Evolutionary conservation across 1,140 invertebrate genomes (phyloP), one percentile per base, ranked within the genome.

Genomic region (Drosophila melanica): DNA sequence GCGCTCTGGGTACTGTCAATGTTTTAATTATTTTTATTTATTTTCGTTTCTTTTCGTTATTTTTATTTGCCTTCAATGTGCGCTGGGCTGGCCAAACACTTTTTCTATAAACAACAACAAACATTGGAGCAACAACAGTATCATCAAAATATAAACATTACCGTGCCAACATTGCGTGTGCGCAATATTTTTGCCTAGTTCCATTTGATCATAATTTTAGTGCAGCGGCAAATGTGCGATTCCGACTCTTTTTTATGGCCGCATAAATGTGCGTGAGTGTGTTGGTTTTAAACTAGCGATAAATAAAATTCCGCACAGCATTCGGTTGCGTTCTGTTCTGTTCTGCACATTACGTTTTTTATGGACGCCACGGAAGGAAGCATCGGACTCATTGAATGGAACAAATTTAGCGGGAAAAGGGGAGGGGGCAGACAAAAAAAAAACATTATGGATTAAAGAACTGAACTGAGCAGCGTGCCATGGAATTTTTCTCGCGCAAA

Each of bases 1-100:
- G 23, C 30, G 35, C 35, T 63, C 23, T 77, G 66, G 50, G 64
- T 78, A 72, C 69, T 69, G 70, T 82, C 67, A 75, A 69, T 75
- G 41, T 66, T 74, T 74, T 87, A 87, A 87, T 89, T 87, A 87
- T 87, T 89, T 65, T 44, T 87, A 87, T 87, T 86, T 86, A 23
- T 23, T 23, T 23, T 23, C 3, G 20, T 20, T 1, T 3, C 3
- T 66, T 74, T 74, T 86, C 82, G 87, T 87, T 87, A 87, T 87
- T 89, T 65, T 44, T 87, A 87, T 87, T 86, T 86, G 82, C 74
- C 53, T 65, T 76, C 45, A 82, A 76, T 69, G 60, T 66, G 44
- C 11, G 39, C 39, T 3, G 23, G 30, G 41, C 37, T 50, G 48
- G 44, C 41, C 39, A 54, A 48, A 48, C 10, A 30, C 48, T 27